Base-by-base conservation (phyloP, 2,797 vertebrate genomes). In the Apogon talboti region DNA sequence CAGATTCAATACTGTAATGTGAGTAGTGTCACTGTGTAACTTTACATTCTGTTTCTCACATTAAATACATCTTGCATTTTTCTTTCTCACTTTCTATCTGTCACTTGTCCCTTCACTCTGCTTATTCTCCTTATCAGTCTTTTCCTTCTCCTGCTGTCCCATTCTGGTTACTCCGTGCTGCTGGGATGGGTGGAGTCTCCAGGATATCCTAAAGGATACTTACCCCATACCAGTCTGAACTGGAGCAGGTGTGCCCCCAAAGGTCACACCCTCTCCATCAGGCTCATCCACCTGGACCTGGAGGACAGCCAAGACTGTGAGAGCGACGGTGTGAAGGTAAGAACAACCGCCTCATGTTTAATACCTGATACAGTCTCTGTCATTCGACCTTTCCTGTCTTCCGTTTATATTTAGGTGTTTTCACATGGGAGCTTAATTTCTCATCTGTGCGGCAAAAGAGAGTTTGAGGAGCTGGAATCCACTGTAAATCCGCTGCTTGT, bases 251-350 rank as follows among this genome's bases (percentile, higher is more conserved):
- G 93, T 47, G 96, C 96, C 33, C 93, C 94, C 0, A 58, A 71
- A 0, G 96, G 96, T 48, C 94, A 95, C 11, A 90, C 82, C n/a
- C 85, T 98, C 55, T 92, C 28, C 19, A 91, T 99, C 71, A 93
- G 89, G 56, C 93, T 99, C 80, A 92, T 93, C 18, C 95, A 98
- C 71, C 65, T 98, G 86, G 95, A 99, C 77, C 82, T 98, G 4
- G 97, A 99, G 69, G 92, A 93, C 16, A 97, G 96, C 0, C 81
- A 91, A 16, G 63, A 93, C 78, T 98, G 97, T 2, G 89, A 93
- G 33, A 95, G 96, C 0, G 97, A 99, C 71, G 93, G 85, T 1
- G 81, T 98, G 70, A 92, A 95, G 95, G 97, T 98, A 89, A 55
- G 82, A 37, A 12, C 2, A 57, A 45, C 1, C 18, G 37, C 6